Percentiles rank a stretch among this genome's conserved stretches.
Evolutionary conservation across 2,113 vertebrate species (phyloP).

Genomic region (Serilophus lunatus): DNA sequence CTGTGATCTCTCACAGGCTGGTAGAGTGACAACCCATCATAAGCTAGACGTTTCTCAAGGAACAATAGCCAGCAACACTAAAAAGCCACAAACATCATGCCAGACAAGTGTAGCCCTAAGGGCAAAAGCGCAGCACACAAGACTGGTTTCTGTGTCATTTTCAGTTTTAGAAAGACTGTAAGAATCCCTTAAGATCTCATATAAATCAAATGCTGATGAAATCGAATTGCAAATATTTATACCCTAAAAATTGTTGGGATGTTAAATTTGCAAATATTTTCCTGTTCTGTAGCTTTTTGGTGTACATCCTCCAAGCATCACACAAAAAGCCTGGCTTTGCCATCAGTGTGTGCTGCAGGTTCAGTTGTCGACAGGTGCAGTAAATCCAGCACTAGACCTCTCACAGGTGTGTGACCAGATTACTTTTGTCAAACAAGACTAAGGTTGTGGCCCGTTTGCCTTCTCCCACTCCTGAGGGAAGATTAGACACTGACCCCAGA

Average conservation of each 20-base stretch:
- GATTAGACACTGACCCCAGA: background rate
- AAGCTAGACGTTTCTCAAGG: background rate
- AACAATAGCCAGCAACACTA: background rate
- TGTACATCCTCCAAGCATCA: background rate
- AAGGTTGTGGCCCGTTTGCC: background rate
- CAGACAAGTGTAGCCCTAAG: background rate
- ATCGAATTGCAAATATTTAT: background rate
- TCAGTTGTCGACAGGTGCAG: background rate
- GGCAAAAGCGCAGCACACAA: background rate
- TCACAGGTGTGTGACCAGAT: background rate
- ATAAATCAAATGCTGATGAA: background rate
- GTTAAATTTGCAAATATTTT: background rate
- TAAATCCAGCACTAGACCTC: background rate
- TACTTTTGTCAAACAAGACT: background rate
- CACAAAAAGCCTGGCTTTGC: background rate
- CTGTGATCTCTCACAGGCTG: background rate
- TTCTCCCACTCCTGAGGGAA: background rate
- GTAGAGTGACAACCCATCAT: background rate
- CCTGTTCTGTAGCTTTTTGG: background rate
- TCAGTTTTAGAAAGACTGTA: background rate
- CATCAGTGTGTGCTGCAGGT: fast-evolving
- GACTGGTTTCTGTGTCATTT: background rate
- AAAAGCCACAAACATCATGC: background rate
- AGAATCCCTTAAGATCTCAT: background rate
- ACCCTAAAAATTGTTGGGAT: background rate